Base-by-base conservation (phyloP, 1,140 invertebrate species). In the Scaptomyza graminum region DNA sequence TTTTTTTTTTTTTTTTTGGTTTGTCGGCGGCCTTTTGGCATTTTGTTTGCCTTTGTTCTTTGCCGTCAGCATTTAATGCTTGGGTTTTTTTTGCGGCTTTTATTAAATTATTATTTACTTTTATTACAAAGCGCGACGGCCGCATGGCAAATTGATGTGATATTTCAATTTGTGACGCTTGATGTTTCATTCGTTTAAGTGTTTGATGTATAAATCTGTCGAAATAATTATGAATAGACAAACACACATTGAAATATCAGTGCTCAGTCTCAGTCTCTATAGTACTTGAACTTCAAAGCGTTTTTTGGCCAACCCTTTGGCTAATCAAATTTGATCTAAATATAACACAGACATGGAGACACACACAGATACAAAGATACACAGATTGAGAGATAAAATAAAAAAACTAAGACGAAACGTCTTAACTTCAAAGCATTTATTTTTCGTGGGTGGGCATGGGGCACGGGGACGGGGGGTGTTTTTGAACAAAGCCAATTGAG, bases 21-120 rank as follows among this genome's bases (percentile, higher is more conserved):
- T 31, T 83, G 79, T 78, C 79, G 78, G 78, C 64, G 77, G 77
- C 65, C 70, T 81, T 80, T 81, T 80, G 66, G 68, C 66, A 61
- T 74, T 63, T 44, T 46, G 44, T 56, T 72, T 49, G 62, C 60
- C 82, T 85, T 85, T 85, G 83, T 85, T 88, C 83, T 85, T 85
- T 88, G 82, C 82, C 82, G 82, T 65, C 83, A 71, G 67, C 83
- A 57, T 82, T 88, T 78, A 85, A 88, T 87, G 78, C 78, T 7
- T 25, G 25, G 2, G 5, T 25, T 31, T 31, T 81, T 85, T 79
- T 76, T 76, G 74, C 70, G 65, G 71, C 73, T 87, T 85, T 85
- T 85, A 85, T 88, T 85, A 85, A 85, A 85, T 85, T 85, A 85
- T 85, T 85, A 85, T 85, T 85, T 85, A 85, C 83, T 85, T 85